Conservation (phyloP, 2,797 vertebrate genomes). For the Avahi laniger region DNA sequence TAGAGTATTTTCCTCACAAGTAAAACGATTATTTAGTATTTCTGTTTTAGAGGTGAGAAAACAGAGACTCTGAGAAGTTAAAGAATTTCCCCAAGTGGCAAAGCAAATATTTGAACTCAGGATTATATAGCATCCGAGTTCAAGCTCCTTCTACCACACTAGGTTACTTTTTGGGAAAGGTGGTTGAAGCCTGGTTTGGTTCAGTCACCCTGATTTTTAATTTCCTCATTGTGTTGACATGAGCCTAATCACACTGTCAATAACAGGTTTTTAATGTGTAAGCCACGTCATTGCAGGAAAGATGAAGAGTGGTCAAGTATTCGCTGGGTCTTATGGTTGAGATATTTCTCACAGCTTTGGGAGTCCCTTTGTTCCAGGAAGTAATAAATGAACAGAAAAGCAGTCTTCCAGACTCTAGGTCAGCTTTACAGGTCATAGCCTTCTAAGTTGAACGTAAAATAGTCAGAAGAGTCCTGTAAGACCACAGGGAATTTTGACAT, state of each 20-base stretch:
- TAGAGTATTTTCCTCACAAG: not conserved
- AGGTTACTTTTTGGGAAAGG: not conserved
- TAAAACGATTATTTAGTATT: not conserved
- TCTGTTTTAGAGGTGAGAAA: constrained; percentile 6
- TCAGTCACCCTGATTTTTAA: not conserved
- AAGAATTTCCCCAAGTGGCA: not conserved
- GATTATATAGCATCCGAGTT: not conserved
- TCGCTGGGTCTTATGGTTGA: not conserved
- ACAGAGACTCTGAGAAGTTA: not conserved
- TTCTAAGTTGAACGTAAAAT: not conserved
- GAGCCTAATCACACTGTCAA: not conserved
- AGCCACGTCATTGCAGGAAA: not conserved
- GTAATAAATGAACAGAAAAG: not conserved
- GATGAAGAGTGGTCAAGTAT: not conserved
- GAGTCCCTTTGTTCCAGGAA: not conserved
- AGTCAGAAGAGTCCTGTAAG: not conserved
- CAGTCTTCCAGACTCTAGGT: not conserved
- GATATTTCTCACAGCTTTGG: not conserved
- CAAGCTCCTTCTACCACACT: not conserved
- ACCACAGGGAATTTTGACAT: not conserved
- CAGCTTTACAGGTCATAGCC: not conserved
- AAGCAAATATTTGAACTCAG: constrained; percentile 20
- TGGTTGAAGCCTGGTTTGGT: not conserved
- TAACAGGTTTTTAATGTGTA: not conserved
- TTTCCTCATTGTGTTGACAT: constrained; percentile 25